A percentile compares a stretch with the other conserved stretches of the same genome.
Conservation (phyloP, 2,888 invertebrate species). For the Chrysolina oricalcia region DNA sequence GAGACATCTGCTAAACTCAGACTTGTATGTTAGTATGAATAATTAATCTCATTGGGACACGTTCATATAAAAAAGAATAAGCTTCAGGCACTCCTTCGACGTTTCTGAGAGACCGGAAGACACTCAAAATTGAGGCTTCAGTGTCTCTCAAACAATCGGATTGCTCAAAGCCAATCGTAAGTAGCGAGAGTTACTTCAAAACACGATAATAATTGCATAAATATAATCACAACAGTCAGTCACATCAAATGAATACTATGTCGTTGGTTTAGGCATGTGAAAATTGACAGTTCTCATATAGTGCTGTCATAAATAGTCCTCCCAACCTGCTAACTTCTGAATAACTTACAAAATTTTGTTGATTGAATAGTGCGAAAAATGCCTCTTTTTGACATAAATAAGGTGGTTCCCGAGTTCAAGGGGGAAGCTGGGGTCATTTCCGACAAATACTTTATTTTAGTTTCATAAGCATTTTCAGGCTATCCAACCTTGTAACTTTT, state of each 20-base stretch:
- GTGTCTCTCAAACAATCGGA: not conserved
- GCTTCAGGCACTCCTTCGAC: not conserved
- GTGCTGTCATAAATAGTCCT: no score
- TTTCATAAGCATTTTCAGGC: no score
- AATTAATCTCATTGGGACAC: not conserved
- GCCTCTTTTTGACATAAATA: no score
- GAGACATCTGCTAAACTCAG: not conserved
- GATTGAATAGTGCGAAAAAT: no score
- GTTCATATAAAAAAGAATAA: constrained; percentile 1
- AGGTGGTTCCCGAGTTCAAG: no score
- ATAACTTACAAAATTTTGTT: no score
- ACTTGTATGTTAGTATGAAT: not conserved
- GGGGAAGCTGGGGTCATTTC: no score
- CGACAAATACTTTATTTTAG: no score
- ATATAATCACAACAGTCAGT: constrained; percentile 23
- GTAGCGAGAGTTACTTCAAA: not conserved
- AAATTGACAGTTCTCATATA: not conserved
- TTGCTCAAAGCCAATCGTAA: not conserved
- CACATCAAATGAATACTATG: constrained; percentile 10
- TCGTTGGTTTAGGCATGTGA: not conserved
- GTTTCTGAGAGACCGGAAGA: not conserved
- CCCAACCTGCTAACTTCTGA: no score
- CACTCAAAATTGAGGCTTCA: not conserved
- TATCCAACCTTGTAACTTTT: no score
- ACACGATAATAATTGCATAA: constrained; percentile 3